phyloP scores from a whole-genome alignment of 2,888 invertebrate species.

The Papilio elwesi region DNA sequence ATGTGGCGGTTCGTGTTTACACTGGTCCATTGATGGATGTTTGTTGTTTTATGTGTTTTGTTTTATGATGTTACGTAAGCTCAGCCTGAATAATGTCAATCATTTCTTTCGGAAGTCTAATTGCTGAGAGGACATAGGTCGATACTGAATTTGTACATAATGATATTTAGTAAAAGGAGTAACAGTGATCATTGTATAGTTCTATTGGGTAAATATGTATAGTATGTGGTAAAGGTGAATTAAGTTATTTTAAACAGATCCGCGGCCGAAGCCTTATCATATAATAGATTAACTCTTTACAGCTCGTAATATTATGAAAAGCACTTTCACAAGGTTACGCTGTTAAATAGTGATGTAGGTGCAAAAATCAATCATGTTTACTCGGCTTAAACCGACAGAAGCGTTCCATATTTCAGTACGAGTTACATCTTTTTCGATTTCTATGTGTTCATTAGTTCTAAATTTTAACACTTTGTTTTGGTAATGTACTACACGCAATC shows the following conservation, averaged over 20 bases:
- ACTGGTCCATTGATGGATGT: constrained; percentile 74
- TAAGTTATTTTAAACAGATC: constrained; percentile 31
- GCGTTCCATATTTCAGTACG: neutral
- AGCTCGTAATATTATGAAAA: constrained; percentile 14
- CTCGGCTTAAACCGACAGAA: neutral
- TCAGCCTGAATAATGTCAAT: constrained; percentile 82
- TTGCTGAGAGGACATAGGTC: constrained; percentile 50
- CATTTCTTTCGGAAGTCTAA: constrained; percentile 72
- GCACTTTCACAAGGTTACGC: constrained; percentile 19
- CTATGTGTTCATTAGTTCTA: constrained; percentile 1
- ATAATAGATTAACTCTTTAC: constrained; percentile 28
- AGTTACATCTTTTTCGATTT: neutral
- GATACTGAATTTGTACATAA: constrained; percentile 52
- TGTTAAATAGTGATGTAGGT: constrained; percentile 26
- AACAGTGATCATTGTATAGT: constrained; percentile 45
- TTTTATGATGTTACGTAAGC: constrained; percentile 74
- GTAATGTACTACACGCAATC: constrained; percentile 5
- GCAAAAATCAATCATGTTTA: constrained; percentile 15
- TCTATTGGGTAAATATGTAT: constrained; percentile 43
- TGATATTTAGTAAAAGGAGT: constrained; percentile 49
- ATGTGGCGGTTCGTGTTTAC: constrained; percentile 68
- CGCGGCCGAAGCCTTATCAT: constrained; percentile 38
- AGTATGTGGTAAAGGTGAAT: constrained; percentile 34
- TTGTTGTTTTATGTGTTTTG: constrained; percentile 80
- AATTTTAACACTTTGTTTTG: neutral